Conservation (phyloP, 2,797 vertebrate species). For the Sparidentex hasta region DNA sequence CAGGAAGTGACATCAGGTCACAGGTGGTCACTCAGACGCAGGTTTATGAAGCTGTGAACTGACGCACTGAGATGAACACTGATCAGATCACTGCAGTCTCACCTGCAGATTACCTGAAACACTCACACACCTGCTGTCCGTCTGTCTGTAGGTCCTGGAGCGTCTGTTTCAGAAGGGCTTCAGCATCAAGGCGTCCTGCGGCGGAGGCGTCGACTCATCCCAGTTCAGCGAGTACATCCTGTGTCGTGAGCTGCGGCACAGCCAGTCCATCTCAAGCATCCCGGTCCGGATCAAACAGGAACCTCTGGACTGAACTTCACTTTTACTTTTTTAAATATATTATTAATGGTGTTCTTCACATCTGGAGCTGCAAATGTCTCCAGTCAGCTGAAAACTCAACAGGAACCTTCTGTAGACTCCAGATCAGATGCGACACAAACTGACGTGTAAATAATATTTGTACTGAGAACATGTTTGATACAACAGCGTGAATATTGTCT, state of each 20-base stretch:
- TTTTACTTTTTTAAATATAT: no score
- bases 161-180: slow-evolving; percentile 93
- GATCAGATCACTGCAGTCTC: no score
- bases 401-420: no score
- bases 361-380: neutral
- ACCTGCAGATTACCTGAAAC: neutral
- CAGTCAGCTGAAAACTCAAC: neutral
- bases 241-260: slow-evolving; percentile 87
- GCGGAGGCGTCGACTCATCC: slow-evolving; percentile 92
- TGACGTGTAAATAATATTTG: slow-evolving; percentile 25
- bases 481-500: slow-evolving; percentile 20
- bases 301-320: slow-evolving; percentile 87
- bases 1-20: no score
- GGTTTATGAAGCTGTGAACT: no score
- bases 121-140: no score
- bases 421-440: no score
- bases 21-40: no score
- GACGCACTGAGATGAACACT: no score
- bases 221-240: slow-evolving; percentile 95
- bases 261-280: slow-evolving; percentile 83
- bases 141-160: slow-evolving; percentile 88
- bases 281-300: slow-evolving; percentile 94
- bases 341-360: neutral
- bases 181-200: slow-evolving; percentile 89
- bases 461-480: slow-evolving; percentile 7